Evolutionary conservation across 2,888 invertebrate genomes (phyloP).

Genomic region (Pseudococcus viburni): DNA sequence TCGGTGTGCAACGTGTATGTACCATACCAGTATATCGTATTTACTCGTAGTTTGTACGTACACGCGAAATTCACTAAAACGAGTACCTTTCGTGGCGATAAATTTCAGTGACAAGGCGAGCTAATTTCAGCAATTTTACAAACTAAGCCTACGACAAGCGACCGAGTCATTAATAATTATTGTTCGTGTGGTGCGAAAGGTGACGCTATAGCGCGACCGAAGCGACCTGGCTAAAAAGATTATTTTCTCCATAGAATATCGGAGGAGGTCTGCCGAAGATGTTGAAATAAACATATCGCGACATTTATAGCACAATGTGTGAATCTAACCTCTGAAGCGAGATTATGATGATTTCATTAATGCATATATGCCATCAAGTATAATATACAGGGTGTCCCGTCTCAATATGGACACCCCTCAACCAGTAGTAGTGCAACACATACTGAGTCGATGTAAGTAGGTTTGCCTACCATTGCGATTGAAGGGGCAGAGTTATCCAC

Average conservation of each 20-base stretch:
- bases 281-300: too few species aligned
- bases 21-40: background rate
- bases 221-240: background rate
- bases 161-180: slow-evolving; percentile 52
- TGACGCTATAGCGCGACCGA: background rate
- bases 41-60: background rate
- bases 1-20: background rate
- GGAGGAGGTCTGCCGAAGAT: too few species aligned
- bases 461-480: too few species aligned
- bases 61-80: slow-evolving; percentile 47
- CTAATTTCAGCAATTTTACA: slow-evolving; percentile 55
- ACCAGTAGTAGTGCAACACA: too few species aligned
- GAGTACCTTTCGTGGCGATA: slow-evolving; percentile 51
- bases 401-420: too few species aligned
- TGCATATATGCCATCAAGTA: too few species aligned
- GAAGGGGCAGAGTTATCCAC: too few species aligned
- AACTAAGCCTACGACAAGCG: slow-evolving; percentile 45
- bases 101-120: slow-evolving; percentile 43
- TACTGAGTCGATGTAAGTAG: too few species aligned
- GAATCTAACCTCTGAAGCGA: too few species aligned
- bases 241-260: background rate
- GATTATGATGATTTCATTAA: too few species aligned
- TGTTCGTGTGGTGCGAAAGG: background rate
- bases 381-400: too few species aligned
- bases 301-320: too few species aligned